Base-by-base conservation (phyloP, 1,140 invertebrate species). In the Drosophila trapezifrons region DNA sequence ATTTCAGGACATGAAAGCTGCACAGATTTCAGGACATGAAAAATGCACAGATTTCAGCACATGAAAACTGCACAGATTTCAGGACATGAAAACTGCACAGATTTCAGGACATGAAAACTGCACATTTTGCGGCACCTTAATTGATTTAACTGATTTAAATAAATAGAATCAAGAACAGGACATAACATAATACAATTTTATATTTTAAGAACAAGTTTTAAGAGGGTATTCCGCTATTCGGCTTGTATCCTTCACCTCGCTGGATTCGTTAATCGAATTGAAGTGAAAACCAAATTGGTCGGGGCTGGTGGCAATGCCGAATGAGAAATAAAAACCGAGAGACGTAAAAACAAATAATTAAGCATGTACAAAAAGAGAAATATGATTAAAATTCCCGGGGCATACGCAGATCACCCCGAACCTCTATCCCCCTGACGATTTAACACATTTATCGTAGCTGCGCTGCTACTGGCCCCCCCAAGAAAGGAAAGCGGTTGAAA, bases 211-310 rank as follows among this genome's bases (percentile, higher is more conserved):
- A 9, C 29, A 10, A 32, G 1, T 10, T 12, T 10, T 3, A 0
- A 3, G 10, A 32, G 66, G 37, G 66, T 55, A 70, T 38, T 13
- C 8, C 9, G 4, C 15, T 18, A 2, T 46, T 40, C 42, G 66
- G 18, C 15, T 22, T 35, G 12, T 5, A 57, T 49, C 20, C 18
- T 18, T 47, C 4, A 0, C 9, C 15, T 10, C 17, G 17, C 25
- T 52, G 29, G 42, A 20, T 69, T 73, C 63, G 71, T 58, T 67
- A 60, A 82, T 78, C 79, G 56, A 71, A 80, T 74, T 59, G 67
- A 84, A 84, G 76, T 84, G 80, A 63, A 84, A 80, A 84, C 83
- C 76, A 75, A 80, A 81, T 80, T 73, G 66, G 42, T 43, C 47
- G 51, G 51, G 29, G 62, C 51, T 25, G 58, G 43, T 59, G 52